Evolutionary conservation across 2,113 vertebrate species (phyloP).

Genomic region (Oreochromis tanganicae): DNA sequence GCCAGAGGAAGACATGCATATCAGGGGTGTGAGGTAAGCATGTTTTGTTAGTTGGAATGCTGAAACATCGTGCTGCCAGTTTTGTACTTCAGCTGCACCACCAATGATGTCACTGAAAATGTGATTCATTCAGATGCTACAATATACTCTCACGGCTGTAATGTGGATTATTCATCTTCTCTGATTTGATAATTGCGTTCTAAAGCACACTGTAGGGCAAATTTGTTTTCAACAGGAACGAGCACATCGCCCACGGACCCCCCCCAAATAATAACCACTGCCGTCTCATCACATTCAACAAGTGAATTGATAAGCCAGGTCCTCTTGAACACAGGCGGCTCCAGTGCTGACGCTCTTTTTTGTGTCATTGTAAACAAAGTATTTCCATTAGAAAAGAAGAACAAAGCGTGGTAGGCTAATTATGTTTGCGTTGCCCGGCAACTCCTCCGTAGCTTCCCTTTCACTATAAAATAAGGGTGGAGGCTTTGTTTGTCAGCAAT

Average conservation of each 20-base stretch:
- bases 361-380: slow-evolving; percentile 44
- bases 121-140: background rate
- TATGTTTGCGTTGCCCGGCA: slow-evolving; percentile 58
- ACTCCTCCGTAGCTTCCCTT: slow-evolving; percentile 13
- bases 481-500: background rate
- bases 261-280: slow-evolving; percentile 5
- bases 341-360: slow-evolving; percentile 16
- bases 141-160: background rate
- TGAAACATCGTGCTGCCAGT: background rate
- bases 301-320: slow-evolving; percentile 18
- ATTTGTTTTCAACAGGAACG: background rate
- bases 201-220: background rate
- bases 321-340: slow-evolving; percentile 4
- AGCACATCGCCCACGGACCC: background rate
- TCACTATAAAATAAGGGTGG: slow-evolving; percentile 41
- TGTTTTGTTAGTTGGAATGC: background rate
- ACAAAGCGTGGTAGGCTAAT: slow-evolving; percentile 35
- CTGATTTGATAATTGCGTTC: background rate
- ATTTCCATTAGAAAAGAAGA: slow-evolving; percentile 59
- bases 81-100: background rate
- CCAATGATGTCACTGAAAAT: background rate
- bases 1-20: background rate
- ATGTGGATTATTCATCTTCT: background rate
- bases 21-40: background rate
- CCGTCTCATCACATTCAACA: slow-evolving; percentile 30